A percentile compares a stretch with the other conserved stretches of the same genome.
Conservation (phyloP, 30 jellyfish, hydroid and myxozoan genomes). For the Chrysaora quinquecirrha region DNA sequence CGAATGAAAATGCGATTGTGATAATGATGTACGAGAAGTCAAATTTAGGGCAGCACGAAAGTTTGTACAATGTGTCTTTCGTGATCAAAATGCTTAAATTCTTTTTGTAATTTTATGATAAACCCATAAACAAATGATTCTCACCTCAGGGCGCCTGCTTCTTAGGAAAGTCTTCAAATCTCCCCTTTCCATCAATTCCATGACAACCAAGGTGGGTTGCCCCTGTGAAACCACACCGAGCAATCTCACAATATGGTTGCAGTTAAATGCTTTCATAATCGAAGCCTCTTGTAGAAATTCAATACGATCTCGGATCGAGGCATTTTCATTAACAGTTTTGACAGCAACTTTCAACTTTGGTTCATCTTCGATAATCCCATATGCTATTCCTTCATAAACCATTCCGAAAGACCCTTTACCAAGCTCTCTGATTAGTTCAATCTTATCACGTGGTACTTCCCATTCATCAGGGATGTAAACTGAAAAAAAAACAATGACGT, state of each 20-base stretch:
- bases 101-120: too few species aligned
- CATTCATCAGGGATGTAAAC: conserved; percentile 98
- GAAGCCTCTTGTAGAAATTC: conserved; percentile 96
- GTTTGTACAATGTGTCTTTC: too few species aligned
- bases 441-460: conserved; percentile 95
- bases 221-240: conserved; percentile 97
- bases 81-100: too few species aligned
- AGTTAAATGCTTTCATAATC: conserved; percentile 90
- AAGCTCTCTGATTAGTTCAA: conserved; percentile 84
- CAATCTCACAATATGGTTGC: conserved; percentile 86
- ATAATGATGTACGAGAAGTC: too few species aligned
- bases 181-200: conserved; percentile 98
- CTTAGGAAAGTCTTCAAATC: conserved; percentile 84
- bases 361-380: conserved; percentile 66
- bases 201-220: conserved; percentile 97
- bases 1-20: too few species aligned
- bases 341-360: conserved; percentile 88
- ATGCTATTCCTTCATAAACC: conserved; percentile 98
- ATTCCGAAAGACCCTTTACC: conserved; percentile 99
- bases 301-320: conserved; percentile 91
- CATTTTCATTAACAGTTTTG: conserved; percentile 93
- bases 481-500: background rate
- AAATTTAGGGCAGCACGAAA: too few species aligned
- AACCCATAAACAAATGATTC: too few species aligned
- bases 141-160: conserved; percentile 96